Percentiles rank a stretch among this genome's conserved stretches.
Conservation (phyloP, 2,888 invertebrate species). For the Drosophila setosimentum region DNA sequence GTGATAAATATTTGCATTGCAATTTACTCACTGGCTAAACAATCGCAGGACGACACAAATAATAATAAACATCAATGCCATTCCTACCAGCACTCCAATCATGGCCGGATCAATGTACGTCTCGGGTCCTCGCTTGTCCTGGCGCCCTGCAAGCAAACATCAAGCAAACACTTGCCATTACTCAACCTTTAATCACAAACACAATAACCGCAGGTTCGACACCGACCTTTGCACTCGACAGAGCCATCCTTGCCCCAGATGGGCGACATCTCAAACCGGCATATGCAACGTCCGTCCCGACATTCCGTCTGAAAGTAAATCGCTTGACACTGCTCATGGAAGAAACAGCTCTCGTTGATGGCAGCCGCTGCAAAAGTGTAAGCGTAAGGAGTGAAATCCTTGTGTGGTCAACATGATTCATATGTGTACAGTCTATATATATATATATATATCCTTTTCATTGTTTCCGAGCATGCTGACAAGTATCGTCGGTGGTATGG, state of each 20-base stretch:
- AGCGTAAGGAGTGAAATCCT: conserved; percentile 15
- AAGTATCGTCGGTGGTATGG: conserved; percentile 17
- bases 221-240: conserved; percentile 90
- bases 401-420: conserved; percentile 37
- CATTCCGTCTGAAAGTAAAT: conserved; percentile 91
- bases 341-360: conserved; percentile 93
- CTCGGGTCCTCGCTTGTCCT: conserved; percentile 88
- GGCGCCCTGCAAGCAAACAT: conserved; percentile 81
- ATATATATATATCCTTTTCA: conserved; percentile 8
- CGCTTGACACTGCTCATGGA: conserved; percentile 93
- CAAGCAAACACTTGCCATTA: conserved; percentile 35
- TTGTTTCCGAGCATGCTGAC: conserved; percentile 43
- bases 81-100: conserved; percentile 95
- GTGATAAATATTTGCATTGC: conserved; percentile 72
- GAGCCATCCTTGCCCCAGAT: conserved; percentile 89
- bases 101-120: conserved; percentile 94
- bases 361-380: conserved; percentile 87
- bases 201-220: neutral
- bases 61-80: conserved; percentile 97
- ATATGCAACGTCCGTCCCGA: conserved; percentile 91
- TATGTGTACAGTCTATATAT: conserved; percentile 7
- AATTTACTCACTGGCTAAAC: conserved; percentile 93
- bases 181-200: conserved; percentile 5
- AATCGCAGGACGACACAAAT: conserved; percentile 96
- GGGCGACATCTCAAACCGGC: conserved; percentile 92